Evolutionary conservation across 2,888 invertebrate species (phyloP), one percentile per base, ranked within the genome.

Genomic region (Heliconius charithonia): DNA sequence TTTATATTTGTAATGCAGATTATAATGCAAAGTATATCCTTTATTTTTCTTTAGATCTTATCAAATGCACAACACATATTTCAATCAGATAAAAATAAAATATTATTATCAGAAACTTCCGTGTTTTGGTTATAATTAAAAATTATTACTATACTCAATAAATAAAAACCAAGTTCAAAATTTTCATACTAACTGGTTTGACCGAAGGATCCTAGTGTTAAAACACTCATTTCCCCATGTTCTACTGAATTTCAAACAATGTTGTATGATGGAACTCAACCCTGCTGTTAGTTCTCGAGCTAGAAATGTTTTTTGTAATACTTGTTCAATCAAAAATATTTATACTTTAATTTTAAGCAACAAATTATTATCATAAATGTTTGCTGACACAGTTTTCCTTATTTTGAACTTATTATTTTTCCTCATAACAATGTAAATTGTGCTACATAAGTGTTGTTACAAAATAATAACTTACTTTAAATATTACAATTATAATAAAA

Each of bases 291-390:
- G 59, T n/a, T 10, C 3, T 2, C 0, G 56, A 59, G 10, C 22
- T 59, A 59, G 56, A 10, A 59, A 59, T 9, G 4, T 22, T 16
- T 19, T 22, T 51, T 51, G 22, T 22, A 51, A 51, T 51, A 19
- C 19, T 51, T 59, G 4, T 7, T n/a, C 59, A 59, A 12, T 59
- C 59, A n/a, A n/a, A 59, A 59, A n/a, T 56, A n/a, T 56, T 59
- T 59, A 59, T 59, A n/a, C 67, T 37, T 37, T 67, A 75, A 37
- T 59, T 75, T 65, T 67, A 67, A 37, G 75, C 51, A 75, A 51
- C n/a, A 1, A 13, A 12, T 45, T 56, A 67, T 12, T 56, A 37
- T 12, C 13, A 29, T 32, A 71, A 72, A 12, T 32, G 25, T 72
- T 72, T 72, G n/a, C 72, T 72, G 32, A 59, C n/a, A 22, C 13